Percentiles rank a stretch among this genome's conserved stretches.
Evolutionary conservation across 2,888 invertebrate species (phyloP).

Genomic region (Lymantria monacha): DNA sequence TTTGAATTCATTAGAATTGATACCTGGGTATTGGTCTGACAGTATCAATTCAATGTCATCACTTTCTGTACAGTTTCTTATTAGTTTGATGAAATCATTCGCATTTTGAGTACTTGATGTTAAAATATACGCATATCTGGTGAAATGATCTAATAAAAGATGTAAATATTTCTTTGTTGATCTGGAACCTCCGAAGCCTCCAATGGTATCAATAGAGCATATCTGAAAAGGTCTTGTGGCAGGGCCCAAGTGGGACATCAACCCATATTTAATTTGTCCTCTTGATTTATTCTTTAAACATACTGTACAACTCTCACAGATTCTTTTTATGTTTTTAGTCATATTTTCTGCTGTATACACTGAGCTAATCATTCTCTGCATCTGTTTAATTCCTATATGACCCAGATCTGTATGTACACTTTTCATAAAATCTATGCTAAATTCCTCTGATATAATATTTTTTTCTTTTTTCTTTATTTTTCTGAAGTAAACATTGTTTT

Average conservation of each 20-base stretch:
- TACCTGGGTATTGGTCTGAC: not conserved
- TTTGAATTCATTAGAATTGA: slow-evolving; percentile 1
- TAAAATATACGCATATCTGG: not conserved
- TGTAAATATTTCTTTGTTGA: not conserved
- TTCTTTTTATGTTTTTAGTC: not conserved
- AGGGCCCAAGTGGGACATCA: not conserved
- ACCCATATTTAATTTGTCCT: not conserved
- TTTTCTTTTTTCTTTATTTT: slow-evolving; percentile 9
- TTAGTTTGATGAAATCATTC: not conserved
- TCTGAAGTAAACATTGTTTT: not conserved
- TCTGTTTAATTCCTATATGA: slow-evolving; percentile 23
- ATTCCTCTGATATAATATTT: slow-evolving; percentile 27
- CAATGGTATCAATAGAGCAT: slow-evolving; percentile 1
- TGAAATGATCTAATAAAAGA: not conserved
- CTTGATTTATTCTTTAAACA: slow-evolving; percentile 4
- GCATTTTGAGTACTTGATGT: slow-evolving; percentile 1
- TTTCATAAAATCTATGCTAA: slow-evolving; percentile 21
- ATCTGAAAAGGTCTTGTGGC: not conserved
- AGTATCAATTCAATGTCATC: not conserved
- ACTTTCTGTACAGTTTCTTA: not conserved
- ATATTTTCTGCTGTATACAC: slow-evolving; percentile 15
- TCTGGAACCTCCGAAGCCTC: not conserved
- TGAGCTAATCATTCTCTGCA: slow-evolving; percentile 13
- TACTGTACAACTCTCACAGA: not conserved
- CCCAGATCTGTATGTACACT: slow-evolving; percentile 16